Conservation (phyloP, 2,797 vertebrate genomes). For the Ctenopoma multispine region DNA sequence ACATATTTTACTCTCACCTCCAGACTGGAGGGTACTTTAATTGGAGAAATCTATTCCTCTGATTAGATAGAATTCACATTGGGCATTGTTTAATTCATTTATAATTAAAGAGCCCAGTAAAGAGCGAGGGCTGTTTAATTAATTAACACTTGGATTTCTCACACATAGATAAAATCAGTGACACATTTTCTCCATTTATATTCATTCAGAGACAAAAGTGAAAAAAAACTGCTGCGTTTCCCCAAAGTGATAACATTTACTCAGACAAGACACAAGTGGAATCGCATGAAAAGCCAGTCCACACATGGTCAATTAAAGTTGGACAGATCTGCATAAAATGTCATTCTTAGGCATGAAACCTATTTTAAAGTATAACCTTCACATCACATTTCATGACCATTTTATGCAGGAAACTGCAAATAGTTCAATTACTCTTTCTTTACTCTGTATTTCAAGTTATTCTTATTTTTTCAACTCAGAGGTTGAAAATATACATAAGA, state of each 20-base stretch:
- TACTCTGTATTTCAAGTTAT: no score
- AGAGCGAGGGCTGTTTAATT: constrained; percentile 75
- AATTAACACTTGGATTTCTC: constrained; percentile 63
- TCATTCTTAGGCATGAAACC: constrained; percentile 23
- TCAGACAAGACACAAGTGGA: constrained; percentile 30
- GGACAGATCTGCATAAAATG: constrained; percentile 26
- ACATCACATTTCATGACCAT: no score
- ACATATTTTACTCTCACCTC: constrained; percentile 67
- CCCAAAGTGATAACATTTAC: constrained; percentile 55
- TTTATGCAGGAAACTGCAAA: no score
- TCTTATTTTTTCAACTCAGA: no score
- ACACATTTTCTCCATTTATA: constrained; percentile 52
- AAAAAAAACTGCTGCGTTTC: constrained; percentile 41
- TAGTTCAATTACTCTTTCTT: no score
- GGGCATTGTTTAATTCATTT: constrained; percentile 79
- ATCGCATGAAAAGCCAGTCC: constrained; percentile 20
- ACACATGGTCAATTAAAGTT: constrained; percentile 47
- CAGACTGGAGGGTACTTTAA: constrained; percentile 74
- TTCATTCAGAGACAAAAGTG: constrained; percentile 50
- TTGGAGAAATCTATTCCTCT: constrained; percentile 81
- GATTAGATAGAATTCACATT: constrained; percentile 81
- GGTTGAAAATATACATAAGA: no score
- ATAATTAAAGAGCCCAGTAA: constrained; percentile 80
- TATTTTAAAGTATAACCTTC: neutral
- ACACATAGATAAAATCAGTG: constrained; percentile 71